phyloP scores from a whole-genome alignment of 2,113 vertebrate species.

The Mirounga angustirostris region DNA sequence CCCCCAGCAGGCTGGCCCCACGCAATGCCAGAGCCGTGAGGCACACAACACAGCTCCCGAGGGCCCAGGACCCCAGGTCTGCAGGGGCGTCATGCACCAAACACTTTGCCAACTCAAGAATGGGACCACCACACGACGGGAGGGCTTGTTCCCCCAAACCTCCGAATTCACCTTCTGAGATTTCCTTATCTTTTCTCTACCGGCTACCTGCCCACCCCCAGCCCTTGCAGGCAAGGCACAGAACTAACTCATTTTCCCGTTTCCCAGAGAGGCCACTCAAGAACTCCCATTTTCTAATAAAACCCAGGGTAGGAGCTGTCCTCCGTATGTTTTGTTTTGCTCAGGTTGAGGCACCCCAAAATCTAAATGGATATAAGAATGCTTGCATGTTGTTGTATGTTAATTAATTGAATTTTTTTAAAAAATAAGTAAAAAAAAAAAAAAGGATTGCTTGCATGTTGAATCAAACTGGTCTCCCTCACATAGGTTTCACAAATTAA shows the following conservation, averaged over 20 bases:
- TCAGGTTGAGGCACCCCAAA: neutral
- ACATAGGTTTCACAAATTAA: neutral
- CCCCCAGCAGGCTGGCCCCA: neutral
- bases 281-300: neutral
- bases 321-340: neutral
- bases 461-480: neutral
- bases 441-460: neutral
- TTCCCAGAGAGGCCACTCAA: neutral
- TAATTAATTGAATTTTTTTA: too few relatives aligned
- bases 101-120: neutral
- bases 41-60: fast-evolving
- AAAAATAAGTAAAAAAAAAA: too few relatives aligned
- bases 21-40: fast-evolving
- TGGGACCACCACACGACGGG: neutral
- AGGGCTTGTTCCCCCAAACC: neutral
- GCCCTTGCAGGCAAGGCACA: neutral
- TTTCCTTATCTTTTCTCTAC: neutral
- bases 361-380: neutral
- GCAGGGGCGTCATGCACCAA: fast-evolving
- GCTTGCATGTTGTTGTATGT: neutral
- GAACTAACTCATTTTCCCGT: neutral
- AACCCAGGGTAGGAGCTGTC: neutral
- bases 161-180: neutral
- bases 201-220: neutral
- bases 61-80: neutral